Conservation (phyloP, 2,113 vertebrate genomes). For the Heptranchias perlo region DNA sequence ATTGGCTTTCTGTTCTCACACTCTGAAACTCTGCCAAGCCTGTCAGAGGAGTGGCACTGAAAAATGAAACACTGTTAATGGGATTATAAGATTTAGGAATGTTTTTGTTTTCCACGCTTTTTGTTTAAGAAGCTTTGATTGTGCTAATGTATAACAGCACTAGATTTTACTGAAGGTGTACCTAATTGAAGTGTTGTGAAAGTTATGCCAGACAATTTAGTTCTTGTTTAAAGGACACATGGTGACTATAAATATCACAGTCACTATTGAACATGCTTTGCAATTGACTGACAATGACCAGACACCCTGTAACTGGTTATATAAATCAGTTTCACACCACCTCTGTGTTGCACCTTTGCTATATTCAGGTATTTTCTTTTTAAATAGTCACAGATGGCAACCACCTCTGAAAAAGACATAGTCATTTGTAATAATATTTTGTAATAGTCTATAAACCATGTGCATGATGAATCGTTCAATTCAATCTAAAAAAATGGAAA, state of each 20-base stretch:
- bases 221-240: slow-evolving; percentile 59
- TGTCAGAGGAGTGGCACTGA: slow-evolving; percentile 54
- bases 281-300: slow-evolving; percentile 70
- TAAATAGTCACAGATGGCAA: slow-evolving; percentile 39
- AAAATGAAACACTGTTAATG: slow-evolving; percentile 58
- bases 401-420: background rate
- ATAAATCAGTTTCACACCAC: slow-evolving; percentile 53
- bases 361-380: slow-evolving; percentile 41
- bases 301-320: slow-evolving; percentile 57
- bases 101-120: slow-evolving; percentile 59
- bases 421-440: slow-evolving; percentile 31
- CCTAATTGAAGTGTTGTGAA: slow-evolving; percentile 43
- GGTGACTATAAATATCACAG: slow-evolving; percentile 49
- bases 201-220: slow-evolving; percentile 67
- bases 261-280: slow-evolving; percentile 56
- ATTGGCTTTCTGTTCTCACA: slow-evolving; percentile 51
- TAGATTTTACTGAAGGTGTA: slow-evolving; percentile 41
- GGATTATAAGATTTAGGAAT: slow-evolving; percentile 66
- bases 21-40: slow-evolving; percentile 54
- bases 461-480: background rate
- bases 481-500: background rate
- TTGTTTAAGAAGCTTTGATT: slow-evolving; percentile 69
- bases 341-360: slow-evolving; percentile 52
- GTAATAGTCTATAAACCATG: background rate
- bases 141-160: slow-evolving; percentile 59